A percentile compares a stretch with the other conserved stretches of the same genome.
phyloP scores from a whole-genome alignment of 2,797 vertebrate species.

The Lateolabrax maculatus region DNA sequence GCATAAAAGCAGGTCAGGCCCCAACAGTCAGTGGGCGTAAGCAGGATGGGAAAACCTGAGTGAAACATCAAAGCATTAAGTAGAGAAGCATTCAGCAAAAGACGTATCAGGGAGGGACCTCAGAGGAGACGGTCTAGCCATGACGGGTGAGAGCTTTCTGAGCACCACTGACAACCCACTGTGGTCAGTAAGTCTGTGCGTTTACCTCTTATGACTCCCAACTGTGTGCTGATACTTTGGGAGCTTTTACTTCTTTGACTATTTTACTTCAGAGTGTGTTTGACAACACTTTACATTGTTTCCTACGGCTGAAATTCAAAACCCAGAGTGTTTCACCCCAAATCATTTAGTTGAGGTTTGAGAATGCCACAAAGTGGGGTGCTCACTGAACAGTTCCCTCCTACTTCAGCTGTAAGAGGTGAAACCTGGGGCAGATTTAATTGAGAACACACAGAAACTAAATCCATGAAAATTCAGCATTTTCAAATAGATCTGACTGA shows the following conservation, averaged over 20 bases:
- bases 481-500: background rate
- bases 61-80: conserved; percentile 54
- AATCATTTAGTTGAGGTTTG: conserved; percentile 1
- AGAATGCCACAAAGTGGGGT: background rate
- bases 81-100: conserved; percentile 40
- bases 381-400: conserved; percentile 10
- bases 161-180: conserved; percentile 25
- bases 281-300: background rate
- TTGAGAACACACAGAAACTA: background rate
- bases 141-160: conserved; percentile 41
- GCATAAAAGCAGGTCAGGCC: conserved; percentile 40
- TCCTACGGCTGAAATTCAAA: conserved; percentile 13
- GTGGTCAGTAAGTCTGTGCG: conserved; percentile 44
- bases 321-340: background rate
- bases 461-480: background rate
- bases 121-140: conserved; percentile 19
- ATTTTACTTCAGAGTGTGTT: no score
- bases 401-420: conserved; percentile 3
- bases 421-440: conserved; percentile 5
- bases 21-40: conserved; percentile 26
- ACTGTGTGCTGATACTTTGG: conserved; percentile 2
- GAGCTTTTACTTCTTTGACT: conserved; percentile 20
- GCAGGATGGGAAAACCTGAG: conserved; percentile 45
- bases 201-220: background rate
- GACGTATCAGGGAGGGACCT: conserved; percentile 19